Conservation (phyloP, 53 echinoderm and acorn worm species). For the Holothuria scabra region DNA sequence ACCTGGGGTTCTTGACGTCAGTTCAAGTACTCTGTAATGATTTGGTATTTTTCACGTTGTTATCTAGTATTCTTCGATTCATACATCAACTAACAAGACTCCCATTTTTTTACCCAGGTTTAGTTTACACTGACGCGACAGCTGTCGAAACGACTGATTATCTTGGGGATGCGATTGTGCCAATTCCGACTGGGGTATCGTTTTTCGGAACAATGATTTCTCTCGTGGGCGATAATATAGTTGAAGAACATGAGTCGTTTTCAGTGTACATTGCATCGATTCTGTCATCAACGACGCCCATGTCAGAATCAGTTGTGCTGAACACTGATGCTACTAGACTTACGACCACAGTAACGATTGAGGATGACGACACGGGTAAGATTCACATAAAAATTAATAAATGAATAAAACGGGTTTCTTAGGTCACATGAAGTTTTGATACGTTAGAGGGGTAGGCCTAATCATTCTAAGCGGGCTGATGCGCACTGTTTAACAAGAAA, state of each 20-base stretch:
- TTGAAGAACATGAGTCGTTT: not conserved
- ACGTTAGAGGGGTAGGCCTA: no score
- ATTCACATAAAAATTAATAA: no score
- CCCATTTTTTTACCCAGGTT: not conserved
- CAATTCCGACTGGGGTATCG: not conserved
- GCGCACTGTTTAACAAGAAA: no score
- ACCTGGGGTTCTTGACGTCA: no score
- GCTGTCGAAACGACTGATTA: not conserved
- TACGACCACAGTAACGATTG: conserved; percentile 1
- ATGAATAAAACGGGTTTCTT: no score
- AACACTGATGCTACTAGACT: not conserved
- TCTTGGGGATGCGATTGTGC: not conserved
- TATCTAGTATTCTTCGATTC: no score
- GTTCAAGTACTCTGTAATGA: no score
- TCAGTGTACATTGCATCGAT: not conserved
- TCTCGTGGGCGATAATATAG: not conserved
- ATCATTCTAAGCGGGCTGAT: no score
- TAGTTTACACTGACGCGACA: not conserved
- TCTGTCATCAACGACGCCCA: not conserved
- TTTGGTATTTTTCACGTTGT: no score
- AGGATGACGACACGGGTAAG: conserved; percentile 26
- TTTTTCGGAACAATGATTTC: conserved; percentile 16
- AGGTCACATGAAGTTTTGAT: no score
- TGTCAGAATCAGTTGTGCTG: not conserved
- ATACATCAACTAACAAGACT: no score